Base-by-base conservation (phyloP, 2,797 vertebrate genomes). In the Sebastes goodei region DNA sequence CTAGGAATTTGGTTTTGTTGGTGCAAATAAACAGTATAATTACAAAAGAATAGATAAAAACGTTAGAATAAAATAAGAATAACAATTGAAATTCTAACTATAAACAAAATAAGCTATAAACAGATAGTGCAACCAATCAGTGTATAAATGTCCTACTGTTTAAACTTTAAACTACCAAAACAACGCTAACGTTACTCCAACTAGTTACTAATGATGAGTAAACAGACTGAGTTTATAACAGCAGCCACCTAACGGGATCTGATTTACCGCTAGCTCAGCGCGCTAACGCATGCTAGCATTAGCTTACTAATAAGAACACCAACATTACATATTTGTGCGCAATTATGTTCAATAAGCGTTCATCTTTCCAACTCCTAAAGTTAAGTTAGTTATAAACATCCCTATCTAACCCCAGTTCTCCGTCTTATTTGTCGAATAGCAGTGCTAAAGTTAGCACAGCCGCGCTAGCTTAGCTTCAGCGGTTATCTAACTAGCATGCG, bases 401-500 rank as follows among this genome's bases (percentile, higher is more conserved):
- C 2, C 56, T 0, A 2, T 10, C 17, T 11, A 14, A 4, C 21
- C 1, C 1, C 49, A 6, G 8, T 9, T 25, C 5, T 0, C 4
- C 55, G 6, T 20, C 30, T 49, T 71, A 23, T 38, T 61, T 35
- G 7, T 14, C 21, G 38, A 42, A 15, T 3, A 15, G 38, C 14
- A 42, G 14, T n/a, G 30, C 15, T 7, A 38, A 11, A 17, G 27
- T 30, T 61, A 56, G 5, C 23, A 59, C 29, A 49, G 53, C 46
- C n/a, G 10, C 38, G 68, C 20, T 42, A 49, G 52, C 32, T 69
- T 33, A 33, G 30, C 53, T 49, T 12, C 27, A 21, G 15, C 2
- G 52, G 17, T 88, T 86, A 87, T 11, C 82, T 81, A 89, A 89
- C 84, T 93, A 93, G 92, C 93, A 91, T 92, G 91, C 90, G 89